Base-by-base conservation (phyloP, 2,888 invertebrate genomes). In the Eilema sororculum region DNA sequence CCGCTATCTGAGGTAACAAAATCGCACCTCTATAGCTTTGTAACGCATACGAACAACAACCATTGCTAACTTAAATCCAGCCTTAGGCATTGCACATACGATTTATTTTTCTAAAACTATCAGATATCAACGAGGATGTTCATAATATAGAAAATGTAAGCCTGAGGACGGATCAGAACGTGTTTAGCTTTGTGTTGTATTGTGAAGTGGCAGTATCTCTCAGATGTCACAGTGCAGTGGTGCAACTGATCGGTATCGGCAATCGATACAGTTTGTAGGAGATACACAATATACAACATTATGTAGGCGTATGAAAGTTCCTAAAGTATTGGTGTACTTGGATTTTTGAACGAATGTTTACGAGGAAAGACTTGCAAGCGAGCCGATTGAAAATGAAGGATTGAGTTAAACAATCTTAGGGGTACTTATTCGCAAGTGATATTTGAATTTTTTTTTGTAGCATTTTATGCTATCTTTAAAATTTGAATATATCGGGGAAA, bases 141-240 rank as follows among this genome's bases (percentile, higher is more conserved):
- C 65, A 76, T 80, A 80, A 82, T 80, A 79, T 79, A 78, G 78
- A 80, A 80, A 80, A 76, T 65, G 78, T 78, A 79, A 79, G 77
- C 73, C 73, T 33, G 69, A 62, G 62, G 77, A 81, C 75, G 75
- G 81, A 79, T 81, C 79, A 80, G 76, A 73, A 76, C 80, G 76
- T 82, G 81, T 80, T 82, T 76, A 79, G 80, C 80, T 76, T 83
- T 80, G 66, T 73, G 79, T 73, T 79, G 73, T 62, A 72, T 76
- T 83, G 82, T 81, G 67, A 65, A 76, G 71, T 59, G 67, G 72
- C 66, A 57, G 63, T 71, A 78, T 73, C 63, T 65, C 58, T 71
- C 60, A 70, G 65, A 67, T 70, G 64, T 71, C 64, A 73, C 69
- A 24, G 13, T 16, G 24, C 25, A 58, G 63, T 70, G 71, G 57